Evolutionary conservation across 2,888 invertebrate species (phyloP).

Genomic region (Atethmia centrago): DNA sequence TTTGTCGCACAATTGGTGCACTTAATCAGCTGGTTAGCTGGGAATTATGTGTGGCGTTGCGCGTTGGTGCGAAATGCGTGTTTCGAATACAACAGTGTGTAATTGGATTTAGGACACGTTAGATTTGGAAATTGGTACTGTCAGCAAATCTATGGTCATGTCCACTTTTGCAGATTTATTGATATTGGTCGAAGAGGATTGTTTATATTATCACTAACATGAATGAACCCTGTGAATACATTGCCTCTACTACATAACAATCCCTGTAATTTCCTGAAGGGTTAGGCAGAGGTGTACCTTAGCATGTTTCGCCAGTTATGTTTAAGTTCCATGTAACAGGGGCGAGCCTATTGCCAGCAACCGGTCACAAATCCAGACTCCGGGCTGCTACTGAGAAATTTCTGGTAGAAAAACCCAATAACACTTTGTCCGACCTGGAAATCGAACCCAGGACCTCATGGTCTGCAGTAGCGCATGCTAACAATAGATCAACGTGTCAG

Average conservation of each 20-base stretch:
- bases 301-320: too few species aligned
- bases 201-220: background rate
- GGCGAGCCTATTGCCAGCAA: too few species aligned
- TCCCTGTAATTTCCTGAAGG: too few species aligned
- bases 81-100: constrained; percentile 38
- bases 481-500: too few species aligned
- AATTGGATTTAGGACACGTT: constrained; percentile 43
- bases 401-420: too few species aligned
- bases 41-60: constrained; percentile 55
- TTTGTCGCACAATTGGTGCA: constrained; percentile 78
- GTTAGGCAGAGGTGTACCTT: too few species aligned
- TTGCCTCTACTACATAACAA: background rate
- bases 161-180: constrained; percentile 21
- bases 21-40: constrained; percentile 73
- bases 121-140: constrained; percentile 32
- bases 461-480: too few species aligned
- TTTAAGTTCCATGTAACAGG: too few species aligned
- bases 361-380: too few species aligned
- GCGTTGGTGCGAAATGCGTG: constrained; percentile 48
- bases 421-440: too few species aligned
- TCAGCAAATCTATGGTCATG: background rate
- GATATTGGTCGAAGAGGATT: constrained; percentile 1
- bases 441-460: too few species aligned
- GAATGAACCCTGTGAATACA: background rate
- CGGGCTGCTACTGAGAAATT: too few species aligned